Base-by-base conservation (phyloP, 2,888 invertebrate species). In the Seira ritae region DNA sequence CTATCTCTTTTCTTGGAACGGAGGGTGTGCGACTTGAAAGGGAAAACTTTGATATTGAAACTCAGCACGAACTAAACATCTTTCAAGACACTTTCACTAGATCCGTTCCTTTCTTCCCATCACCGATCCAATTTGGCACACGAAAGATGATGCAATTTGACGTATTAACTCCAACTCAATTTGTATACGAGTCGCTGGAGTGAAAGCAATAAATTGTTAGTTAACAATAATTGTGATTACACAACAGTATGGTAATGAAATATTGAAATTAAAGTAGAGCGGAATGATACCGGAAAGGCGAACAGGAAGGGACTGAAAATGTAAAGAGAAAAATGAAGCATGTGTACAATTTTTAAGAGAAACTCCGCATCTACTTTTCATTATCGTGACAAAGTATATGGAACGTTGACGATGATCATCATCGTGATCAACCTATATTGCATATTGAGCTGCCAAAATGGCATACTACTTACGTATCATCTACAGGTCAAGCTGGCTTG, bases 231-330 rank as follows among this genome's bases (percentile, higher is more conserved):
- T 55, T 15, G 6, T 55, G 12, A 55, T n/a, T 12, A 55, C 15
- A 55, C 3, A n/a, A 55, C 31, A 31, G 8, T n/a, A n/a, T 4
- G 8, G 31, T 31, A 17, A 55, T 12, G 12, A 55, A 12, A 55
- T 55, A 55, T 55, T 17, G n/a, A 55, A 12, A 55, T 55, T 55
- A 55, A n/a, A 55, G 6, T 55, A 12, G 55, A 31, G 31, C 31
- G 31, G 31, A 31, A 31, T 62, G 62, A 73, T 73, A 23, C 73
- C 75, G 65, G 70, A 81, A 81, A 69, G 80, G 70, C 1, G 75
- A 62, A 62, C 70, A 24, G 37, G n/a, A 50, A 20, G 74, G 20
- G 50, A 81, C 80, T 81, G 66, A 81, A 31, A 31, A 31, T 31
- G 2, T 2, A 73, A 68, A 37, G 17, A 75, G 17, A 75, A 75